Percentiles rank a stretch among this genome's conserved stretches.
Conservation (phyloP, 92 coral and sea anemone species). For the Phenganax subtilis region DNA sequence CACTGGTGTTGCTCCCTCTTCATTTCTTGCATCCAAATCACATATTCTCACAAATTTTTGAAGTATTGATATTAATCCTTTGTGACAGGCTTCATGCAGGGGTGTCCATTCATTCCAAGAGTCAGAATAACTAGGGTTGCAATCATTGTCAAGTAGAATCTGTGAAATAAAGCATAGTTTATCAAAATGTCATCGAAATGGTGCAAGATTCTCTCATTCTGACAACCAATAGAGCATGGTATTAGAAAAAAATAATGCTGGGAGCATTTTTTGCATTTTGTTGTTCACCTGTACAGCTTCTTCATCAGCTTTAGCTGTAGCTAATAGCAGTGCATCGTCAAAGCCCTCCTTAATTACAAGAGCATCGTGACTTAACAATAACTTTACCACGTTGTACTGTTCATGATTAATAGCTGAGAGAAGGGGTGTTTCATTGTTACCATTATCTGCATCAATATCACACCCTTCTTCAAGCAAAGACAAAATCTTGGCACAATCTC, state of each 20-base stretch:
- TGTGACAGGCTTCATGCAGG: slow-evolving; percentile 37
- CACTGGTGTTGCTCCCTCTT: slow-evolving; percentile 22
- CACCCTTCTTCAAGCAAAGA: slow-evolving; percentile 2
- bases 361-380: slow-evolving; percentile 5
- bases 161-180: background rate
- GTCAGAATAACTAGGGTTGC: slow-evolving; percentile 8
- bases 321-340: background rate
- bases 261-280: too few species aligned
- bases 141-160: slow-evolving; percentile 25
- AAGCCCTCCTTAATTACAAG: background rate
- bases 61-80: background rate
- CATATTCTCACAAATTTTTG: background rate
- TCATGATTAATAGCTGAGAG: background rate
- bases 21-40: slow-evolving; percentile 22
- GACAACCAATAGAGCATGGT: background rate
- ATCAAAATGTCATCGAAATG: background rate
- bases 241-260: background rate
- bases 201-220: background rate
- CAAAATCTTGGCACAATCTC: background rate
- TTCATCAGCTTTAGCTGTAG: background rate
- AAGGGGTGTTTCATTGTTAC: slow-evolving; percentile 5
- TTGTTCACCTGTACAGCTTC: slow-evolving; percentile 15
- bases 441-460: slow-evolving; percentile 12
- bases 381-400: background rate
- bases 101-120: slow-evolving; percentile 7